These are phyloP conservation scores for Apodemus sylvaticus DNA, from an alignment of 2,113 vertebrate species.

Conservation along the genomic window DNA sequence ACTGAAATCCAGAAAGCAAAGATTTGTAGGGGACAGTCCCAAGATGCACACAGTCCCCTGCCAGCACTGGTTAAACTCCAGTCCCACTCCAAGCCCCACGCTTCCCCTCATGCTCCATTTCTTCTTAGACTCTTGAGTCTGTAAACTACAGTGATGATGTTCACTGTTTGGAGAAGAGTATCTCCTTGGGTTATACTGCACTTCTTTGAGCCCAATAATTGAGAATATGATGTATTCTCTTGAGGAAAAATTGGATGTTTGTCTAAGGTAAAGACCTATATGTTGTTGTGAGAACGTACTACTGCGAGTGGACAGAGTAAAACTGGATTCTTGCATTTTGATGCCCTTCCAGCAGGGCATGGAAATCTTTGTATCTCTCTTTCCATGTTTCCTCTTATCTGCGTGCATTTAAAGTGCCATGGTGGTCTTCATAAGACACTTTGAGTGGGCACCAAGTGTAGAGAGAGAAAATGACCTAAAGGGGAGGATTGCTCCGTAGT, in stretches of 20 bases:
- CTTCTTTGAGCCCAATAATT: not conserved
- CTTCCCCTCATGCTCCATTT: not conserved
- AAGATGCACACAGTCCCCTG: not conserved
- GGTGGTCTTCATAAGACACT: not conserved
- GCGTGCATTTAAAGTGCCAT: not conserved
- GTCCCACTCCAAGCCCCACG: not conserved
- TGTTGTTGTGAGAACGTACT: not conserved
- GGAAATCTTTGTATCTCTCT: not conserved
- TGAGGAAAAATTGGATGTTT: not conserved
- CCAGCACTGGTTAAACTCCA: not conserved
- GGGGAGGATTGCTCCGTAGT: not conserved
- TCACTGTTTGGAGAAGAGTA: not conserved
- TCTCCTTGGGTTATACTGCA: slow-evolving; percentile 1
- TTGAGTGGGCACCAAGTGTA: not conserved
- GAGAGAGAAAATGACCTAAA: not conserved
- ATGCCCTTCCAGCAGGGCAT: not conserved
- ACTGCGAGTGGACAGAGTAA: not conserved
- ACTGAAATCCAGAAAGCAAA: not conserved
- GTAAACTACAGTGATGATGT: not conserved
- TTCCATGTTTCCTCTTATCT: not conserved
- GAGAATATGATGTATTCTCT: not conserved
- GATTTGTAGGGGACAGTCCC: not conserved
- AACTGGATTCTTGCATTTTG: not conserved
- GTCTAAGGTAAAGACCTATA: not conserved
- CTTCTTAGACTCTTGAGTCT: not conserved